Percentiles rank a stretch among this genome's conserved stretches.
Conservation (phyloP, 2,888 invertebrate species). For the Euspilapteryx auroguttella region DNA sequence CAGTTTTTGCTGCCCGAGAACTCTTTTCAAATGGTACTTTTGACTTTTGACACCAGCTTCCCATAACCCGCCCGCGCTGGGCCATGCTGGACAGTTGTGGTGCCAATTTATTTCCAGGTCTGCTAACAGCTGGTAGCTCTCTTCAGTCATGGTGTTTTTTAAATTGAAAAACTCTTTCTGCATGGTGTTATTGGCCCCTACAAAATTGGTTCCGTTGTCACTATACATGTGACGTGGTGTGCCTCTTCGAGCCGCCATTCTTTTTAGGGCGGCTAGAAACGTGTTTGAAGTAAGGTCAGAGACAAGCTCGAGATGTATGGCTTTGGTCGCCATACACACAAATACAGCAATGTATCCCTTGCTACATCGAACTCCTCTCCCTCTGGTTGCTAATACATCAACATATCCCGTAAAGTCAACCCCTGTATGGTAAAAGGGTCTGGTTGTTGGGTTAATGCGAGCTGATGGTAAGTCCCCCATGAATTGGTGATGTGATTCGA, state of each 20-base stretch:
- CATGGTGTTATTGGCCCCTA: slow-evolving; percentile 1
- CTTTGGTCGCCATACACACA: too few species aligned
- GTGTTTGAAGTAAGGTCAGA: slow-evolving; percentile 7
- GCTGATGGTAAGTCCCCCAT: slow-evolving; percentile 1
- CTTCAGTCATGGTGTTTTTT: background rate
- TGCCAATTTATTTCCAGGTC: slow-evolving; percentile 3
- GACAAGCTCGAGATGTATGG: slow-evolving; percentile 8
- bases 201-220: slow-evolving; percentile 7
- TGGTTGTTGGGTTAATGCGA: slow-evolving; percentile 1
- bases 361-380: too few species aligned
- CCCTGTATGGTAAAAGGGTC: background rate
- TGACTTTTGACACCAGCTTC: slow-evolving; percentile 2
- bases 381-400: background rate
- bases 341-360: slow-evolving; percentile 2
- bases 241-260: slow-evolving; percentile 3
- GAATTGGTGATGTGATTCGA: background rate
- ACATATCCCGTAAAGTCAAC: too few species aligned
- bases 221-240: slow-evolving; percentile 7
- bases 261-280: slow-evolving; percentile 7
- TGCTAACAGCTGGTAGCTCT: background rate
- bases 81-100: slow-evolving; percentile 2
- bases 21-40: slow-evolving; percentile 2
- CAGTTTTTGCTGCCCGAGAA: slow-evolving; percentile 1
- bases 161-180: slow-evolving; percentile 1
- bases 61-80: slow-evolving; percentile 5